Evolutionary conservation across 2,888 invertebrate species (phyloP), one percentile per base, ranked within the genome.

Genomic region (Aspidapion aeneum): DNA sequence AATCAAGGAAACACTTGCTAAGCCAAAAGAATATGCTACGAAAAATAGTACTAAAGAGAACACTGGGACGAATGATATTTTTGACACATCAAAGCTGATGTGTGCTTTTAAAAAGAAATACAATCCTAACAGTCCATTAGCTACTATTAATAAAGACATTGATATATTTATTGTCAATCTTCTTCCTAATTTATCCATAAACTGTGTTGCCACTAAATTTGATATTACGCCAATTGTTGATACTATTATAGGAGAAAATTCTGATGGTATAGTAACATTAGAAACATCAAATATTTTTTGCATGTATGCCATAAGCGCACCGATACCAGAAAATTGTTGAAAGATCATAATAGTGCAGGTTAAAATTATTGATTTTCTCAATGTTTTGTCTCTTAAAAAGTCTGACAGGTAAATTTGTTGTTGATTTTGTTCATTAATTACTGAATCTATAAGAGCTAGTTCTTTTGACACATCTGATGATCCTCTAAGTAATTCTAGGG

Each of bases 1-100:
- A 0, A 91, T 88, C 92, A 92, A 93, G 0, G 91, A 89, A 21
- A 92, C 75, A 0, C 90, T 89, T 2, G 94, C 91, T 61, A 89
- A 85, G 1, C 87, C 85, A 81, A 73, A 1, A 21, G 63, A 63
- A 35, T 61, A 63, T 17, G 57, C 50, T 20, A 65, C 35, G 1
- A 67, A 61, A 35, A 56, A 67, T 5, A 62, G 18, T 0, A 65
- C 21, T 5, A 67, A 61, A 19, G 61, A 59, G 17, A 61, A 21
- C 16, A 67, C 57, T 19, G 67, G 67, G 7, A 67, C 52, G 61
- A 61, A 67, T 19, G 51, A 20, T 9, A 64, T 50, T n/a, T 3
- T 12, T 35, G 51, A 21, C 1, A 61, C 57, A 19, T 61, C 57
- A 5, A 49, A 7, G 5, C 58, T 59, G n/a, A n/a, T n/a, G 0